Evolutionary conservation across 2,797 vertebrate species (phyloP), one percentile per base, ranked within the genome.

Genomic region (Alcedo atthis): DNA sequence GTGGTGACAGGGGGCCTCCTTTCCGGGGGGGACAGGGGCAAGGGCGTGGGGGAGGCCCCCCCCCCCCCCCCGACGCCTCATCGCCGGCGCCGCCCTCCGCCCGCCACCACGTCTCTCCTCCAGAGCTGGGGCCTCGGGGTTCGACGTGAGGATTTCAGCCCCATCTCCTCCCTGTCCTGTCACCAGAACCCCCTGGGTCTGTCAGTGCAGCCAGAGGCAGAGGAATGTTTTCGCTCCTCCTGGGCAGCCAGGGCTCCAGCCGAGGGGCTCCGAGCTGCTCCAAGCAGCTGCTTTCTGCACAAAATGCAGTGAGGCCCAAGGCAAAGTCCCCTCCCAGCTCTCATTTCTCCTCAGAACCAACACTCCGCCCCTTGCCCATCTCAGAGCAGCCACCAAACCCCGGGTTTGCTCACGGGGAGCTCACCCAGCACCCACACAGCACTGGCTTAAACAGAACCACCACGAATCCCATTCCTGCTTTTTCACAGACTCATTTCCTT

Each of bases 21-120:
- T 89, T 61, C 96, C 97, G 97, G 95, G 57, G 16, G 68, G 90
- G 68, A 81, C 55, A 83, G n/a, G 21, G 74, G 35, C 1, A 3
- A 51, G 73, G 46, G 1, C 45, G n/a, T 8, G 53, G 12, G 6
- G n/a, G 54, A 62, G n/a, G 12, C 21, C 19, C 0, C 35, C 19
- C 0, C n/a, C n/a, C n/a, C n/a, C n/a, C n/a, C n/a, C n/a, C n/a
- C n/a, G n/a, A 0, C 3, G 1, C n/a, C n/a, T 10, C 1, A 13
- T 2, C 26, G 3, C 15, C 16, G 2, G 55, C 42, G 53, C 37
- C 43, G 51, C 57, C 45, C 20, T 13, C 6, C 2, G 1, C 49
- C 55, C 32, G 25, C 24, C 40, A 2, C 2, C 0, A 16, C 35
- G 5, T 5, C 54, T 12, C 42, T 2, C 42, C 17, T 21, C 82